phyloP scores from a whole-genome alignment of 2,797 vertebrate genomes.

The Coreius guichenoti region DNA sequence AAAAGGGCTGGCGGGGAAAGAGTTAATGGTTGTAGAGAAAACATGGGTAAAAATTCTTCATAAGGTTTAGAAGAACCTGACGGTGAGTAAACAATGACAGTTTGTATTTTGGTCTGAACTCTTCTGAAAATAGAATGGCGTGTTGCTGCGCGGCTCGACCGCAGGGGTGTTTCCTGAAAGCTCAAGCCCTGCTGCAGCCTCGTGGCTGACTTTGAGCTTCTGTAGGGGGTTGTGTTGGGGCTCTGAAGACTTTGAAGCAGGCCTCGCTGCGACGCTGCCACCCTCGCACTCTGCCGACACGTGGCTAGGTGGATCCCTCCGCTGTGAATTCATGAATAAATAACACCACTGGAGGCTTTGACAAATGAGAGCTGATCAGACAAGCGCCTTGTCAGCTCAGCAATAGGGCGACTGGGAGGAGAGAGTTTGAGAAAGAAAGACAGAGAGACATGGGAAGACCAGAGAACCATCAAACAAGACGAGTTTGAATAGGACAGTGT shows the following conservation, averaged over 20 bases:
- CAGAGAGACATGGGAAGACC: not conserved
- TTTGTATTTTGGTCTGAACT: not conserved
- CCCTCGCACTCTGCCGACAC: constrained; percentile 26
- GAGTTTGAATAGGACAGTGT: not conserved
- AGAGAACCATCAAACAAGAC: not conserved
- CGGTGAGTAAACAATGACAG: constrained; percentile 1
- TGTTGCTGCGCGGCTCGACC: not conserved
- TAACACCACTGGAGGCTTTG: constrained; percentile 59
- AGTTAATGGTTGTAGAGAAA: not conserved
- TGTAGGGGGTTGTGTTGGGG: constrained; percentile 9
- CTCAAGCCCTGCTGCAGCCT: not conserved
- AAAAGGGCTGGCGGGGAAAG: too few species aligned
- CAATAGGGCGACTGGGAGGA: constrained; percentile 4
- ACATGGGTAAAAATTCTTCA: too few species aligned
- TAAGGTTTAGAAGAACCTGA: not conserved
- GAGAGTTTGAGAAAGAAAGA: constrained; percentile 6
- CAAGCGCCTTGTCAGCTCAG: constrained; percentile 2
- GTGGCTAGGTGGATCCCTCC: constrained; percentile 45
- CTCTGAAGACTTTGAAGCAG: constrained; percentile 40
- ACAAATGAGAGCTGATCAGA: constrained; percentile 62
- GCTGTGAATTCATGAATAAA: constrained; percentile 69
- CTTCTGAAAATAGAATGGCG: not conserved
- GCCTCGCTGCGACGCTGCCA: not conserved
- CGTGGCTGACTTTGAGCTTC: not conserved
- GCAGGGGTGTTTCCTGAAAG: constrained; percentile 4